Base-by-base conservation (phyloP, 1,140 invertebrate genomes). In the Drosophila miranda region DNA sequence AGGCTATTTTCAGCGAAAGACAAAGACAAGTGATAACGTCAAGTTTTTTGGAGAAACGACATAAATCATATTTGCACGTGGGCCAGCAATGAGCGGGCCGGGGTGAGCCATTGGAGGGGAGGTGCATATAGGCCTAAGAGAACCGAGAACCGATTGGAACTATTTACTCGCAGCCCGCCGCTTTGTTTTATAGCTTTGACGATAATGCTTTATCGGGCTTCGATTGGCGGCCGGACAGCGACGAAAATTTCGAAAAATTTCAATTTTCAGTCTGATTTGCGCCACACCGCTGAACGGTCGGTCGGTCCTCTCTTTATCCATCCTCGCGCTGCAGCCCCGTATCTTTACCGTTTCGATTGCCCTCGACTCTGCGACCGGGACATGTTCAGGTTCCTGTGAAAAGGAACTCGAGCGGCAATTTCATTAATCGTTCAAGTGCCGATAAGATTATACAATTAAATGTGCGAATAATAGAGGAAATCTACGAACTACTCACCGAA, bases 151-250 rank as follows among this genome's bases (percentile, higher is more conserved):
- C 53, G 19, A 63, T 52, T 8, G 45, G 34, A 48, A 28, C 30
- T 57, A 58, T 61, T 54, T 49, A 38, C 41, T 14, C 16, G 48
- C 58, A 14, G 14, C 41, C 54, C 21, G 48, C 42, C 53, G 23
- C 38, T 57, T 72, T 71, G 80, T 73, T 38, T 38, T 38, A 38
- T 38, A 38, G 44, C 30, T 59, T 57, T 80, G 4, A 26, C 3
- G 72, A 76, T 76, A 81, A 75, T 60, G 63, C 63, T 60, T 84
- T 84, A 84, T 84, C 77, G 62, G 62, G 54, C 72, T 67, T 62
- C 79, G 77, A 66, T 82, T 78, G 43, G 43, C 43, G 21, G 49
- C 57, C 38, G 38, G 49, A 49, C 30, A 51, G n/a, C 23, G 30
- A 28, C 56, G 50, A 59, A 26, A 58, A 55, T 68, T 68, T 59